Evolutionary conservation across 2,113 vertebrate species (phyloP), one percentile per base, ranked within the genome.

Genomic region (Halcyon malimbica): DNA sequence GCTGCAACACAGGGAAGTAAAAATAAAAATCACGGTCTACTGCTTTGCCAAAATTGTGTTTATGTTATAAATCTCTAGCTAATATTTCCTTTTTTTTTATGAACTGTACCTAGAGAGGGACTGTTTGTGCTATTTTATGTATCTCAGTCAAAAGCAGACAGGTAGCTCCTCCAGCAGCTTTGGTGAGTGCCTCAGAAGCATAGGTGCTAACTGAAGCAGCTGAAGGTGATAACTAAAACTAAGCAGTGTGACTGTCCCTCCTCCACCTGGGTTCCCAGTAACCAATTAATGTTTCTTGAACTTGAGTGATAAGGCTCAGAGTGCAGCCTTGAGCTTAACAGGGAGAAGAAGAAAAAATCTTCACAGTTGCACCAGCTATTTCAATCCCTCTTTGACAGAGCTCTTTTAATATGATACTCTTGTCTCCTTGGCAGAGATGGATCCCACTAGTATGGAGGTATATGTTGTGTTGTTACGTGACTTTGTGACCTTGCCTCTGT

Each of bases 231-330:
- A 71, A 79, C 73, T 71, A 31, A 67, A 95, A 33, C 41, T 19
- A 23, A 90, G 33, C 57, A 31, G 1, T 91, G 69, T 57, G 63
- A 10, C 53, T 77, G 20, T 71, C 8, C 62, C 56, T 76, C n/a
- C 35, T 59, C 41, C 46, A 79, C 70, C 62, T 3, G 19, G 51
- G 53, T 12, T 89, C 57, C 60, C 37, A 54, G 53, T 20, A 87
- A 46, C 62, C 70, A 92, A 83, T 93, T 87, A 89, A 23, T 59
- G 48, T 90, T 93, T 91, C 74, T 77, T 76, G 79, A 83, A 71
- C 41, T 57, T 62, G 67, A 81, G 67, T 4, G 28, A 83, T 94
- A 70, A 89, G 54, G 42, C 77, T 93, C 63, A 29, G 64, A 70
- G 83, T 88, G 64, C 21, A 91, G 42, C 21, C 50, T 62, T 75